phyloP scores from a whole-genome alignment of 2,797 vertebrate species.

The Gambelia wislizenii region DNA sequence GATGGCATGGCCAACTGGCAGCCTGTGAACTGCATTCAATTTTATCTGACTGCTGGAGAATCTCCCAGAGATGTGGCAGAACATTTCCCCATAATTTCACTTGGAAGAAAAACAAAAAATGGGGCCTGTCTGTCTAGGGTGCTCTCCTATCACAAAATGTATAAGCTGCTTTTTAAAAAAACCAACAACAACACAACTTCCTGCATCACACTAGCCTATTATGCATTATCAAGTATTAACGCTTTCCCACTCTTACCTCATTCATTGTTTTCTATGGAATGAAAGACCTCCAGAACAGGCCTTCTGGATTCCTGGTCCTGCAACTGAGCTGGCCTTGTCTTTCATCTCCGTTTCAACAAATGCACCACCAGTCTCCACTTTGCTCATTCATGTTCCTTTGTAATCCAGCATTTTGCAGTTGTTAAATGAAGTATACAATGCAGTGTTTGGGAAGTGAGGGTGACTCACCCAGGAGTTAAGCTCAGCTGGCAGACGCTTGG shows the following conservation, averaged over 20 bases:
- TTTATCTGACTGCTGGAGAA: background rate
- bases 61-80: background rate
- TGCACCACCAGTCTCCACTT: background rate
- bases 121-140: background rate
- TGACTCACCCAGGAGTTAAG: conserved; percentile 43
- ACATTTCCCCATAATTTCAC: background rate
- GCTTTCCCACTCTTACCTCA: background rate
- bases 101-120: background rate
- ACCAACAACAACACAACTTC: background rate
- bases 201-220: background rate
- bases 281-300: background rate
- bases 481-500: conserved; percentile 30
- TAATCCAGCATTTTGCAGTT: conserved; percentile 4
- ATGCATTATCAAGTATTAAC: background rate
- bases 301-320: background rate
- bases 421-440: conserved; percentile 21
- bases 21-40: background rate
- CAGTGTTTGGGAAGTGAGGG: conserved; percentile 3
- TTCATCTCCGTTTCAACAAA: background rate
- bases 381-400: conserved; percentile 9
- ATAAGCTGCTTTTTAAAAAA: background rate
- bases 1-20: background rate
- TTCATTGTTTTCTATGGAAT: background rate
- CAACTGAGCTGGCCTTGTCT: background rate
- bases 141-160: background rate